Conservation (phyloP, 2,113 vertebrate genomes). For the Gasterosteus nipponicus region DNA sequence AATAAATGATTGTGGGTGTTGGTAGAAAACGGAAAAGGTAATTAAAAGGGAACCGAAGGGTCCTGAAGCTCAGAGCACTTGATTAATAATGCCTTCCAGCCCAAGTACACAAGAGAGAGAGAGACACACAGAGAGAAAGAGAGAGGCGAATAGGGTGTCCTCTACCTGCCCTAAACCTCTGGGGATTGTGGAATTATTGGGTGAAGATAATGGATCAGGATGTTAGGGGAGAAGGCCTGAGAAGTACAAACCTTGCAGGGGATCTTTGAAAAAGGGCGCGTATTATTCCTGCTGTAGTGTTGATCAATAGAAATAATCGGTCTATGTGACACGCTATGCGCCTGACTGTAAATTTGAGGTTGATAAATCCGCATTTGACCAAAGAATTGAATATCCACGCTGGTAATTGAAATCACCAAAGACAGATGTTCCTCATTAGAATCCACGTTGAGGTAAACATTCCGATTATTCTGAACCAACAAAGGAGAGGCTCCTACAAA, state of each 20-base stretch:
- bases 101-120: neutral
- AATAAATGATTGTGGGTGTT: slow-evolving; percentile 63
- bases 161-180: slow-evolving; percentile 27
- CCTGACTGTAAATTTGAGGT: neutral
- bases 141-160: slow-evolving; percentile 4
- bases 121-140: neutral
- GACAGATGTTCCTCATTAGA: slow-evolving; percentile 22
- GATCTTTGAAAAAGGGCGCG: neutral
- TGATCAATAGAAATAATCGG: neutral
- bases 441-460: slow-evolving; percentile 15
- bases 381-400: neutral
- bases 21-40: slow-evolving; percentile 65
- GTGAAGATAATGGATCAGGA: slow-evolving; percentile 30
- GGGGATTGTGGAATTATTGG: slow-evolving; percentile 15
- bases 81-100: slow-evolving; percentile 73
- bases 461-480: slow-evolving; percentile 17
- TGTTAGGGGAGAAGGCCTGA: neutral
- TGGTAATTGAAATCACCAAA: slow-evolving; percentile 11
- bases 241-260: neutral
- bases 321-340: neutral
- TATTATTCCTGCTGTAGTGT: neutral
- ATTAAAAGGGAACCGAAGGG: slow-evolving; percentile 69
- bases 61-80: slow-evolving; percentile 62
- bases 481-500: slow-evolving; percentile 40
- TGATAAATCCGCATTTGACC: slow-evolving; percentile 1